phyloP scores from a whole-genome alignment of 2,888 invertebrate genomes.

The Dynastes tityus region DNA sequence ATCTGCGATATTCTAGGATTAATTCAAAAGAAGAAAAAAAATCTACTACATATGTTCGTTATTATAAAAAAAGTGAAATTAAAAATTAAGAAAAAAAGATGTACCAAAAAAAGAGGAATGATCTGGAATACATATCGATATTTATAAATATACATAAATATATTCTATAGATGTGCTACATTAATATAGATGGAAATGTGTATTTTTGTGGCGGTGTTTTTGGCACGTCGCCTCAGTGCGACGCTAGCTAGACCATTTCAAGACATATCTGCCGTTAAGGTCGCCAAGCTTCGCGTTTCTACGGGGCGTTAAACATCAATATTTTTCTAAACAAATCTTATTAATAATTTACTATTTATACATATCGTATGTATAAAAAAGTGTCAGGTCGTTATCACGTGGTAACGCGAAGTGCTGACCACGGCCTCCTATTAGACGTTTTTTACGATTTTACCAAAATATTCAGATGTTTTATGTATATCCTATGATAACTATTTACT shows the following conservation, averaged over 20 bases:
- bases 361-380: slow-evolving; percentile 31
- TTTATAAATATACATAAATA: slow-evolving; percentile 47
- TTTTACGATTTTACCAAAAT: slow-evolving; percentile 68
- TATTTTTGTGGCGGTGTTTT: slow-evolving; percentile 67
- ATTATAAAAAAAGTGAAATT: slow-evolving; percentile 8
- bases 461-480: slow-evolving; percentile 62
- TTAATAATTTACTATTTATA: slow-evolving; percentile 16
- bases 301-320: slow-evolving; percentile 60
- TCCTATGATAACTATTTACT: slow-evolving; percentile 52
- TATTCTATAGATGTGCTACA: slow-evolving; percentile 50
- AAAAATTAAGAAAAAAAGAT: slow-evolving; percentile 27
- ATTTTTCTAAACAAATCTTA: slow-evolving; percentile 56
- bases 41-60: not conserved
- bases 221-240: slow-evolving; percentile 57
- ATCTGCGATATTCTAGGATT: slow-evolving; percentile 53
- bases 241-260: slow-evolving; percentile 69
- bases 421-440: slow-evolving; percentile 63
- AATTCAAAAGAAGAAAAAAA: slow-evolving; percentile 40
- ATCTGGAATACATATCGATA: slow-evolving; percentile 35
- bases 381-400: slow-evolving; percentile 70
- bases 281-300: slow-evolving; percentile 67
- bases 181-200: slow-evolving; percentile 63
- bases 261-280: slow-evolving; percentile 69
- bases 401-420: slow-evolving; percentile 66
- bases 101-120: not conserved